phyloP scores from a whole-genome alignment of 2,113 vertebrate species.

The Thamnaconus septentrionalis region DNA sequence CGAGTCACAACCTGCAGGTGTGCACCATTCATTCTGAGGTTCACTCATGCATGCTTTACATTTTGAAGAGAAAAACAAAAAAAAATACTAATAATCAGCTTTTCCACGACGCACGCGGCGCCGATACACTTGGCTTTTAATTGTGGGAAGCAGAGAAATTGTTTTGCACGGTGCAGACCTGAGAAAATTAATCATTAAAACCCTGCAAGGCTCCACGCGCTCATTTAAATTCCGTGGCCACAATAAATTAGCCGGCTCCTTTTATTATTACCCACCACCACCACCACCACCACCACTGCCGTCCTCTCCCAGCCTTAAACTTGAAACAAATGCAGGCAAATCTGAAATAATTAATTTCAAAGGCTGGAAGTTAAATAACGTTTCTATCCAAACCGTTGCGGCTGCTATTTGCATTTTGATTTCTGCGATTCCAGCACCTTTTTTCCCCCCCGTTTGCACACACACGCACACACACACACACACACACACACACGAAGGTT shows the following conservation, averaged over 20 bases:
- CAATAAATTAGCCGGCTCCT: conserved; percentile 47
- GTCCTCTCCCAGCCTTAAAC: conserved; percentile 21
- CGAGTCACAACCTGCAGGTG: conserved; percentile 35
- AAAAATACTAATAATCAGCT: not conserved
- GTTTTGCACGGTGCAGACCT: conserved; percentile 38
- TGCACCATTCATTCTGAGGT: conserved; percentile 18
- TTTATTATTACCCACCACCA: conserved; percentile 38
- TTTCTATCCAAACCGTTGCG: conserved; percentile 35
- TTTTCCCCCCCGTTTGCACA: conserved; percentile 12
- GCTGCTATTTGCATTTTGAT: conserved; percentile 72
- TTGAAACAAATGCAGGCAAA: conserved; percentile 63
- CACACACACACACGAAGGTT: conserved; percentile 46
- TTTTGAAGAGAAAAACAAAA: not conserved
- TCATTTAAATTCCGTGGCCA: conserved; percentile 54
- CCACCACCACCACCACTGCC: too few species aligned
- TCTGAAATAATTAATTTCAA: conserved; percentile 69
- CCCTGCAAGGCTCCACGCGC: conserved; percentile 54
- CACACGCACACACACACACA: conserved; percentile 42
- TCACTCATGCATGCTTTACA: conserved; percentile 2
- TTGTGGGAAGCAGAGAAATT: conserved; percentile 34
- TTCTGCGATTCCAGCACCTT: conserved; percentile 67
- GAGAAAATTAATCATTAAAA: conserved; percentile 63
- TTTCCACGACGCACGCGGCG: conserved; percentile 16
- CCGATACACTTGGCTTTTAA: conserved; percentile 27
- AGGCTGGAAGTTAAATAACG: conserved; percentile 55